A percentile compares a stretch with the other conserved stretches of the same genome.
These are phyloP conservation scores for Tiliacea aurago DNA, from an alignment of 2,888 invertebrate species.

Conservation along the genomic window DNA sequence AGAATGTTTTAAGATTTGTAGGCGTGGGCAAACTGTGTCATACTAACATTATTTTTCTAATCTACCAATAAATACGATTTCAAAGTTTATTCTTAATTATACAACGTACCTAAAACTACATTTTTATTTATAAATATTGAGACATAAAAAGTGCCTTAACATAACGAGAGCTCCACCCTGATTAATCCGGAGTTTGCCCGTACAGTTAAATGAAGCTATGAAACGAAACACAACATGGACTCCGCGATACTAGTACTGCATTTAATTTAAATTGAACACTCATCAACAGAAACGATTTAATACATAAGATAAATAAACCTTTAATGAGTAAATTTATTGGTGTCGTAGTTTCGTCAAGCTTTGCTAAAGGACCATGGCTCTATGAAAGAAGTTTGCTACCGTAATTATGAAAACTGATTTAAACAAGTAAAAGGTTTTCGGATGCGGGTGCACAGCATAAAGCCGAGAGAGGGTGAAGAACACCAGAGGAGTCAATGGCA, in stretches of 20 bases:
- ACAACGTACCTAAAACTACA: constrained; percentile 53
- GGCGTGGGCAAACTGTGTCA: constrained; percentile 38
- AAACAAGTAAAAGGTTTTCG: constrained; percentile 7
- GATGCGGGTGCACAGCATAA: background rate
- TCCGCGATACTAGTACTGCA: constrained; percentile 4
- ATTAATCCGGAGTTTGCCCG: constrained; percentile 63
- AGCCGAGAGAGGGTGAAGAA: background rate
- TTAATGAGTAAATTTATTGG: constrained; percentile 30
- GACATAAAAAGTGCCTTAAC: constrained; percentile 62
- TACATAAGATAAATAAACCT: constrained; percentile 43
- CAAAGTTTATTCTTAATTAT: constrained; percentile 56
- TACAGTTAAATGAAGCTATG: constrained; percentile 31
- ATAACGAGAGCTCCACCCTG: constrained; percentile 63
- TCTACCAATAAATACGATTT: constrained; percentile 64
- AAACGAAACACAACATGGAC: constrained; percentile 18
- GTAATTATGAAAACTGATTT: background rate
- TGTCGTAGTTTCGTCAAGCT: constrained; percentile 7
- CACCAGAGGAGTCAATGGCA: constrained; percentile 1
- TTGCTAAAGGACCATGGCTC: constrained; percentile 4
- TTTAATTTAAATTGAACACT: constrained; percentile 12
- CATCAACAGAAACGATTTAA: constrained; percentile 19
- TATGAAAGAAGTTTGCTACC: background rate
- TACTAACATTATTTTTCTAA: constrained; percentile 41
- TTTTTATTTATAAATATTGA: constrained; percentile 62
- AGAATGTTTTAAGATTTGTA: constrained; percentile 23